Base-by-base conservation (phyloP, 2,113 vertebrate species). In the Ictalurus punctatus region DNA sequence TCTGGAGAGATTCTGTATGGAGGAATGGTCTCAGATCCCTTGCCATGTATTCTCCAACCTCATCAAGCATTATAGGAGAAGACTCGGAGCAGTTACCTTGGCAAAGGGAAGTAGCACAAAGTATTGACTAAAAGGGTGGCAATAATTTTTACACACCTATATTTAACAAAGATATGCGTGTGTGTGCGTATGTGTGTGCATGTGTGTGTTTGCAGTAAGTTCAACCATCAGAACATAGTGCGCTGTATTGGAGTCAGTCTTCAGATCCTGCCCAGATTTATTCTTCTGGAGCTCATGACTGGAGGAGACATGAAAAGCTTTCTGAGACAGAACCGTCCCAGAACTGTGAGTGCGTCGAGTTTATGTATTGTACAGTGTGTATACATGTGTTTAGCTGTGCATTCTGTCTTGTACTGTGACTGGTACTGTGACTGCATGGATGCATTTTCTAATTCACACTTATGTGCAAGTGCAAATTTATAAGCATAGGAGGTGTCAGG, bases 241-340 rank as follows among this genome's bases (percentile, higher is more conserved):
- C 95, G 94, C 81, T 98, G 96, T 87, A 95, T 98, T 0, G 97
- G 98, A 1, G 97, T 98, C 74, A 97, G 97, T 90, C 95, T 99
- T 0, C 95, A 96, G 94, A 97, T 95, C 0, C 94, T 97, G 86
- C 97, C 97, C 14, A 96, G 94, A 54, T 98, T 99, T 92, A 98
- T 99, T 91, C 95, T 98, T 90, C 95, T 98, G 86, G 97, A 99
- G 92, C 96, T 99, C 80, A 98, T 98, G 97, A 97, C 97, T 34
- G 97, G 97, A 86, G 97, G 97, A 90, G 97, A 98, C 84, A 96
- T 98, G 97, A 98, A 98, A 94, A 97, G 94, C 93, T 99, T 99
- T 91, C 95, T 98, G 87, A 96, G 97, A 88, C 95, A 97, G 84
- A 98, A 97, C 93, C 92, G 96, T 10, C 97, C 97, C n/a, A 94